These are phyloP conservation scores for Lathamus discolor DNA, from an alignment of 2,113 vertebrate species.

Conservation along the genomic window DNA sequence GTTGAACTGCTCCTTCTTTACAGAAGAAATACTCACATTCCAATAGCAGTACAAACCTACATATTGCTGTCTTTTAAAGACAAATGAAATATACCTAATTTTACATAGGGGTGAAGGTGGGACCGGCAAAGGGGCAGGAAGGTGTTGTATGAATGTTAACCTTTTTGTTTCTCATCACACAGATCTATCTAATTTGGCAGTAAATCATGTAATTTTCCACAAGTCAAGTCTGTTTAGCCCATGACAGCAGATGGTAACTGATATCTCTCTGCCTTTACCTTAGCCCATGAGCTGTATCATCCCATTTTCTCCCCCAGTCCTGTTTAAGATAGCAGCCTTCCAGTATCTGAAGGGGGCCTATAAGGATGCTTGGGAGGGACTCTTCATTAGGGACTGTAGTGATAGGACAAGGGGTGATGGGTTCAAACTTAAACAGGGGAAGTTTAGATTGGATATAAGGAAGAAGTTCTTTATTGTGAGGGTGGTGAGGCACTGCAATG, in stretches of 20 bases:
- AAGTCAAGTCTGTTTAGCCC: not conserved
- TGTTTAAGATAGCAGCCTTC: not conserved
- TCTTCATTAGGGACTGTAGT: no score
- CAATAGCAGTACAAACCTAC: not conserved
- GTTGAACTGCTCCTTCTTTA: not conserved
- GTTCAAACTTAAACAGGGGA: no score
- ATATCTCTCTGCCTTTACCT: not conserved
- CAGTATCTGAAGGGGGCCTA: no score
- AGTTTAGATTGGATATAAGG: no score
- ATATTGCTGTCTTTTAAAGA: not conserved
- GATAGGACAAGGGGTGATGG: no score
- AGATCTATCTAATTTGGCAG: not conserved
- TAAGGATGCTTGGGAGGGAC: no score
- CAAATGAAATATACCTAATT: not conserved
- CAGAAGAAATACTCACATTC: not conserved
- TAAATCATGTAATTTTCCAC: not conserved
- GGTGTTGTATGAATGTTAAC: no score
- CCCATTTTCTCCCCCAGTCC: not conserved
- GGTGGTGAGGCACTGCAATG: no score
- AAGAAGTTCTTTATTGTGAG: no score
- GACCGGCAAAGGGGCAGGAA: not conserved
- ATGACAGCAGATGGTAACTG: not conserved
- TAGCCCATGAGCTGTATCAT: not conserved
- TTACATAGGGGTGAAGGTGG: rapidly evolving
- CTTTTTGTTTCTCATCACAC: not conserved